Conservation (phyloP, 1,140 invertebrate species). For the Lethrus apterus region DNA sequence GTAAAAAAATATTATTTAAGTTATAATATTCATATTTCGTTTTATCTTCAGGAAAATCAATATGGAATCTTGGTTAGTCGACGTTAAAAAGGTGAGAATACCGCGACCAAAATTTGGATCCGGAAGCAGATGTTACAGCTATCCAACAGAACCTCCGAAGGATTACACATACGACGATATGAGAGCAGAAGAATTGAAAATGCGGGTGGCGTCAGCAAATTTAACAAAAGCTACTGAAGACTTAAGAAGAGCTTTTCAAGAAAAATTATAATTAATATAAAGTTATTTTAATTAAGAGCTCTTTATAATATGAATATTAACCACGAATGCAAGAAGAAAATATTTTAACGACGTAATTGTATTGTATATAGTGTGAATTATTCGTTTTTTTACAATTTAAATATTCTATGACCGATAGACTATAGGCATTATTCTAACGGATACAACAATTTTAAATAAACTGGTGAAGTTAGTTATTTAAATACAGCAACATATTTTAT, state of each 20-base stretch:
- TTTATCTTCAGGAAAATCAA: slow-evolving; percentile 18
- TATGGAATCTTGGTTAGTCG: slow-evolving; percentile 76
- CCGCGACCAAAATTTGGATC: slow-evolving; percentile 75
- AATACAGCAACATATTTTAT: no score
- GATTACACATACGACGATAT: slow-evolving; percentile 51
- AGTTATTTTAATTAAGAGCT: no score
- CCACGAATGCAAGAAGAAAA: no score
- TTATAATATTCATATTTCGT: no score
- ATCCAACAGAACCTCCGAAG: slow-evolving; percentile 57
- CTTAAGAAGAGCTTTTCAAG: slow-evolving; percentile 60
- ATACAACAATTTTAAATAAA: no score
- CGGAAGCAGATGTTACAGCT: slow-evolving; percentile 31
- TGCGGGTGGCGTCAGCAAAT: slow-evolving; percentile 44
- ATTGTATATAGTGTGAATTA: no score
- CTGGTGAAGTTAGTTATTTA: no score
- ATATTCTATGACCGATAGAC: no score
- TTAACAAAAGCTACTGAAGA: slow-evolving; percentile 65
- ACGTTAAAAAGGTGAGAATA: slow-evolving; percentile 73
- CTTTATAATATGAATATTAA: background rate
- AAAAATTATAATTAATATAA: slow-evolving; percentile 65
- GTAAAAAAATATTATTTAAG: no score
- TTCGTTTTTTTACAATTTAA: no score
- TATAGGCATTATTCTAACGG: no score
- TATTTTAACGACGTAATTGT: no score
- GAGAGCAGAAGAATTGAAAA: slow-evolving; percentile 40